Conservation (phyloP, 2,888 invertebrate species). For the Catocala sponsa region DNA sequence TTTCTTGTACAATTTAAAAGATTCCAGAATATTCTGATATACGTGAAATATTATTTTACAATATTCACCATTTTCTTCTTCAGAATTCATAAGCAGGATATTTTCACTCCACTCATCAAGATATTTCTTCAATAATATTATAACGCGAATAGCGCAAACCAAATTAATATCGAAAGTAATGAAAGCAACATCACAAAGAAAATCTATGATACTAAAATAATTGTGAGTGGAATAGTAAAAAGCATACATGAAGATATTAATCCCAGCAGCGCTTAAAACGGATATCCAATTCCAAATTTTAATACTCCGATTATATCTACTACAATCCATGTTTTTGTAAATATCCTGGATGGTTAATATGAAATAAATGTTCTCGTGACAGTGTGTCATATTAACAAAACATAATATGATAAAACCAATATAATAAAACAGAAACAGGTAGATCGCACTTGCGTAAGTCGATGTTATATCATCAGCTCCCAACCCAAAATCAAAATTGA, state of each 20-base stretch:
- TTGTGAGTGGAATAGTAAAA: conserved; percentile 2
- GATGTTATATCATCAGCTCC: not conserved
- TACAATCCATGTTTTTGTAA: conserved; percentile 14
- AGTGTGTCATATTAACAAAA: conserved; percentile 9
- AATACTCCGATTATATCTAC: conserved; percentile 8
- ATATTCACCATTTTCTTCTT: not conserved
- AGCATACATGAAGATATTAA: not conserved
- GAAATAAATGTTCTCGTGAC: conserved; percentile 13
- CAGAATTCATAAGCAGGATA: not conserved
- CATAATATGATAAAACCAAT: conserved; percentile 10
- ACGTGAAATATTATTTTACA: conserved; percentile 1
- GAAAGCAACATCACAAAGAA: conserved; percentile 12
- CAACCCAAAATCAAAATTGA: not conserved
- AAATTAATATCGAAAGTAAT: conserved; percentile 19
- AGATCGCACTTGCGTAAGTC: not conserved
- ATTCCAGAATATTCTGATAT: conserved; percentile 13
- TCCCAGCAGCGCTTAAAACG: not conserved
- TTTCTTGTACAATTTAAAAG: conserved; percentile 16
- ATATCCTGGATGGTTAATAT: conserved; percentile 32
- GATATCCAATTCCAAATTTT: conserved; percentile 28
- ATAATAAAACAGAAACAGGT: conserved; percentile 1
- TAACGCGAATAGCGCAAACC: conserved; percentile 18
- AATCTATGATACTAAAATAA: not conserved
- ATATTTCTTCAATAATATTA: conserved; percentile 14
- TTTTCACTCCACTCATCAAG: conserved; percentile 14